Conservation (phyloP, 1,140 invertebrate species). For the Piezodorus guildinii region DNA sequence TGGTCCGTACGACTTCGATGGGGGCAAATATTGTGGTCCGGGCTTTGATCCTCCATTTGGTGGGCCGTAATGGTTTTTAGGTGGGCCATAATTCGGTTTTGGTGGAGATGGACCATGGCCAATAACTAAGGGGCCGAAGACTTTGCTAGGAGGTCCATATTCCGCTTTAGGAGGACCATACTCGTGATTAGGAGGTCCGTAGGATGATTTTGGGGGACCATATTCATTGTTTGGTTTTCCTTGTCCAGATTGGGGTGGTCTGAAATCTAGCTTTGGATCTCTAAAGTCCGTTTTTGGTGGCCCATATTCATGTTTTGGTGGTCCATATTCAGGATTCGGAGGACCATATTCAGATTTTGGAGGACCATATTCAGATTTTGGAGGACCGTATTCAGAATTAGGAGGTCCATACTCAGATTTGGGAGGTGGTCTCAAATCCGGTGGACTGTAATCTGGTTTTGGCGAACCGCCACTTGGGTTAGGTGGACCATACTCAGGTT, state of each 20-base stretch:
- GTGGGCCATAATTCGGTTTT: not conserved
- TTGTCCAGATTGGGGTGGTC: conserved; percentile 16
- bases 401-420: conserved; percentile 6
- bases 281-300: conserved; percentile 21
- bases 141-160: not conserved
- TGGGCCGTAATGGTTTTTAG: conserved; percentile 5
- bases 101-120: not conserved
- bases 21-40: not conserved
- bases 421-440: conserved; percentile 12
- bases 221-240: conserved; percentile 20
- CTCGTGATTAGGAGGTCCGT: conserved; percentile 17
- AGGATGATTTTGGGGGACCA: conserved; percentile 18
- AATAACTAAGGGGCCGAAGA: not conserved
- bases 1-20: conserved; percentile 2
- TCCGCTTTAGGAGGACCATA: not conserved
- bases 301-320: conserved; percentile 20
- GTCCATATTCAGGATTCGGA: conserved; percentile 10
- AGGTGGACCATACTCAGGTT: conserved; percentile 17
- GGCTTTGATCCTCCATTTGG: conserved; percentile 3
- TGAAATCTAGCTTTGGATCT: conserved; percentile 16
- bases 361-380: conserved; percentile 21
- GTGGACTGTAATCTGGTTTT: conserved; percentile 17
- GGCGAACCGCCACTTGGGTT: conserved; percentile 12
- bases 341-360: conserved; percentile 12
- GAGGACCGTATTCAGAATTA: conserved; percentile 12